Conservation (phyloP, 2,113 vertebrate species). For the Zeus faber region DNA sequence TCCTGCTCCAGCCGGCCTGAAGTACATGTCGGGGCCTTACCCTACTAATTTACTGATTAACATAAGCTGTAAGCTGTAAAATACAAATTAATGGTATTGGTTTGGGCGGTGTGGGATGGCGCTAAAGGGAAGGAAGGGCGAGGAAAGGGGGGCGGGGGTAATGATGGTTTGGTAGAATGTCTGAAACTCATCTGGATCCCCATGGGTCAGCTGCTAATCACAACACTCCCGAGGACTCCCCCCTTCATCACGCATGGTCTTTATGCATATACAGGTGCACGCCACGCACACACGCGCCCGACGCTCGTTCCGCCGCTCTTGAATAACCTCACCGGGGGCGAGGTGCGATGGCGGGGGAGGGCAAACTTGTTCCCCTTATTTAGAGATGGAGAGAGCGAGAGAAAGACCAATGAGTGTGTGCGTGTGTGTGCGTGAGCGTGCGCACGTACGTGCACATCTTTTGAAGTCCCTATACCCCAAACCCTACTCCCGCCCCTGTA, state of each 20-base stretch:
- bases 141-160: conserved; percentile 23
- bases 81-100: neutral
- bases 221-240: conserved; percentile 47
- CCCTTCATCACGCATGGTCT: conserved; percentile 5
- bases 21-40: too few relatives aligned
- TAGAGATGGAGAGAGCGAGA: conserved; percentile 79
- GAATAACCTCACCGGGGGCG: conserved; percentile 98
- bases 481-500: conserved; percentile 69
- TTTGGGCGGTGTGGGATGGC: conserved; percentile 29
- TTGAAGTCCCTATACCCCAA: conserved; percentile 96
- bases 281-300: conserved; percentile 25
- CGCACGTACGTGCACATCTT: conserved; percentile 74
- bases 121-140: conserved; percentile 65
- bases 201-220: conserved; percentile 99
- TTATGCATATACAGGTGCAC: conserved; percentile 2
- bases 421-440: conserved; percentile 22
- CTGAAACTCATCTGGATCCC: conserved; percentile 78
- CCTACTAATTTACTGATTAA: too few relatives aligned
- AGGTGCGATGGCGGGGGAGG: conserved; percentile 48
- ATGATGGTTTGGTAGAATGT: conserved; percentile 5
- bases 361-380: conserved; percentile 90
- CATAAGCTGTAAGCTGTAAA: too few relatives aligned
- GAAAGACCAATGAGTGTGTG: conserved; percentile 14
- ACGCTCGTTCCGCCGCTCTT: conserved; percentile 89
- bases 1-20: too few relatives aligned